These are phyloP conservation scores for Gnathochromis pfefferi DNA, from an alignment of 2,113 vertebrate genomes.

Conservation along the genomic window DNA sequence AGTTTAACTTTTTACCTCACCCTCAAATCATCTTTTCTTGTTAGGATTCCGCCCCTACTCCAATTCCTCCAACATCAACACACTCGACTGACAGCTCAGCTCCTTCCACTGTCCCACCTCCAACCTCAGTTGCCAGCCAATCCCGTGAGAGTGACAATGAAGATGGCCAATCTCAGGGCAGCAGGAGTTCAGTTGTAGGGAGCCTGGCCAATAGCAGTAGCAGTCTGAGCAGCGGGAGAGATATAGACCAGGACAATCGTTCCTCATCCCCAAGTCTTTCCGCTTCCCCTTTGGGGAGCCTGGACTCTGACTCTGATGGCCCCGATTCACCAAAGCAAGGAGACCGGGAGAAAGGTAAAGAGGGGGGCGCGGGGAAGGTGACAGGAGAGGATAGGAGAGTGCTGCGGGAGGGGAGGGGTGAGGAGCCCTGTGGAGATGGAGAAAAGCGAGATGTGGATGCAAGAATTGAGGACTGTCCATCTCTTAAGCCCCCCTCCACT, in stretches of 20 bases:
- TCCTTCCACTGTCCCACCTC: conserved; percentile 65
- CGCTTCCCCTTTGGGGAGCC: conserved; percentile 87
- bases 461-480: conserved; percentile 66
- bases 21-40: conserved; percentile 19
- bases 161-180: conserved; percentile 77
- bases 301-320: conserved; percentile 93
- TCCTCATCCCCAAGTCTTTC: conserved; percentile 92
- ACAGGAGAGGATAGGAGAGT: conserved; percentile 61
- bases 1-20: conserved; percentile 8
- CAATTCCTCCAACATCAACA: conserved; percentile 70
- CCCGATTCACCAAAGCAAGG: conserved; percentile 75
- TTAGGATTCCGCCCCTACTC: conserved; percentile 64
- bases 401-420: conserved; percentile 54
- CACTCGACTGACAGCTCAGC: conserved; percentile 68
- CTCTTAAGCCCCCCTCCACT: conserved; percentile 73
- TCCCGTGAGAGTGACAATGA: conserved; percentile 77
- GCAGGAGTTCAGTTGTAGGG: conserved; percentile 84
- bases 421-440: conserved; percentile 55
- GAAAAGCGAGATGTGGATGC: conserved; percentile 66
- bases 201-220: conserved; percentile 94
- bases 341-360: conserved; percentile 67
- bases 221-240: conserved; percentile 89
- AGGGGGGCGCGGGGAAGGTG: conserved; percentile 49
- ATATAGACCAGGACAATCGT: conserved; percentile 98
- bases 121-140: conserved; percentile 67